phyloP scores from a whole-genome alignment of 2,113 vertebrate genomes.

The Erinaceus europaeus region DNA sequence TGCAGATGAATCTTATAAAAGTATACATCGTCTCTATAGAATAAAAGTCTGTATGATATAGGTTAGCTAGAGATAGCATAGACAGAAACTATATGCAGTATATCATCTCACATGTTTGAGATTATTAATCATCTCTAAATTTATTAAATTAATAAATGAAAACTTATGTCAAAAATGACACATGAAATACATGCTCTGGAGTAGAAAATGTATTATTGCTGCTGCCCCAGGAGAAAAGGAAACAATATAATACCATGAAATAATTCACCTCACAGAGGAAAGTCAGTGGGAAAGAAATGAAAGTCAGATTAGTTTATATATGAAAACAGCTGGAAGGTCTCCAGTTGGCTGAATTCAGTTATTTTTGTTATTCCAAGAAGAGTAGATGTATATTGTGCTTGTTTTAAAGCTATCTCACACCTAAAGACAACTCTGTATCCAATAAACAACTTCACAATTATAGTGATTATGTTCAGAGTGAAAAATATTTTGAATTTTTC shows the following conservation, averaged over 20 bases:
- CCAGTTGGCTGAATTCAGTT: slow-evolving; percentile 30
- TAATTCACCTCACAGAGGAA: slow-evolving; percentile 47
- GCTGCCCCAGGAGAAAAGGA: slow-evolving; percentile 16
- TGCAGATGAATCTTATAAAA: background rate
- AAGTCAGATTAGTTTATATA: slow-evolving; percentile 62
- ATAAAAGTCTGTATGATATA: background rate
- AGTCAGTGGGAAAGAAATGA: slow-evolving; percentile 67
- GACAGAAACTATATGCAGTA: background rate
- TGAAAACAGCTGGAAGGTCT: slow-evolving; percentile 55
- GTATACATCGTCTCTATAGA: background rate
- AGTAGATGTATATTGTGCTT: background rate
- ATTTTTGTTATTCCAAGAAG: slow-evolving; percentile 40
- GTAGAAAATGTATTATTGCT: slow-evolving; percentile 26
- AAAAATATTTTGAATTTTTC: background rate
- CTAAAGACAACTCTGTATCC: background rate
- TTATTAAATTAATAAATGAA: slow-evolving; percentile 36
- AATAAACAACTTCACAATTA: background rate
- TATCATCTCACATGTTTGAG: background rate
- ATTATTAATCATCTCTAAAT: background rate
- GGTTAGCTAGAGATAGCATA: background rate
- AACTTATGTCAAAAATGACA: background rate
- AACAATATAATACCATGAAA: slow-evolving; percentile 46
- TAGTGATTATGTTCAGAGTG: background rate
- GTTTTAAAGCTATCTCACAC: background rate
- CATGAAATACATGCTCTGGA: background rate